Base-by-base conservation (phyloP, 2,113 vertebrate genomes). In the Crotophaga sulcirostris region DNA sequence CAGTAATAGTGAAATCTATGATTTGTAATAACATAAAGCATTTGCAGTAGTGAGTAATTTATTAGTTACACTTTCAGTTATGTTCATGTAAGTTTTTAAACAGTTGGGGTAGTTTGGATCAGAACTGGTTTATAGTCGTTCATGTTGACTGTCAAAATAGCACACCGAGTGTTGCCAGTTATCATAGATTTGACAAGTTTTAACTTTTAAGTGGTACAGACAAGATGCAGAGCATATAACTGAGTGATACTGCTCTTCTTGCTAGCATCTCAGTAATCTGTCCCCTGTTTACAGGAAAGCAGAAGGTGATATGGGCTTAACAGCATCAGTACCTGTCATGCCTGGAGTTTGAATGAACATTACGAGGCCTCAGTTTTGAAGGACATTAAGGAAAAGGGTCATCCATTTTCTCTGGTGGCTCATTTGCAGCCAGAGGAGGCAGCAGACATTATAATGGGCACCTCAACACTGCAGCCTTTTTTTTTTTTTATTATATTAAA, bases 151-250 rank as follows among this genome's bases (percentile, higher is more conserved):
- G n/a, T 68, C 19, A 54, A 80, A 86, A 51, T 15, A 70, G 9
- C 16, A 15, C 9, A 13, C 7, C 0, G 0, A 49, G 62, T 73
- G 28, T 42, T 73, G 31, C 28, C 24, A 29, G 28, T 7, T 45
- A 40, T 10, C 3, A 2, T 0, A 16, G 21, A 40, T 75, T 90
- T 64, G 44, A 7, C 20, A 16, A 45, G 28, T 40, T 87, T 58
- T 68, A 33, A n/a, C 6, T 23, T 81, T 33, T 29, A 36, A 49
- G 31, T 1, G 0, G 28, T 60, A 25, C 24, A 4, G 2, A 20
- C n/a, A 44, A 81, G 51, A n/a, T 51, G 23, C 17, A 68, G 56
- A 70, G 5, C 25, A 78, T 80, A 3, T 21, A 51, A 31, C 5
- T 49, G 47, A 59, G 21, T 34, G 45, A 36, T 23, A 3, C 7